Evolutionary conservation across 2,797 vertebrate genomes (phyloP).

Genomic region (Propithecus perrieri): DNA sequence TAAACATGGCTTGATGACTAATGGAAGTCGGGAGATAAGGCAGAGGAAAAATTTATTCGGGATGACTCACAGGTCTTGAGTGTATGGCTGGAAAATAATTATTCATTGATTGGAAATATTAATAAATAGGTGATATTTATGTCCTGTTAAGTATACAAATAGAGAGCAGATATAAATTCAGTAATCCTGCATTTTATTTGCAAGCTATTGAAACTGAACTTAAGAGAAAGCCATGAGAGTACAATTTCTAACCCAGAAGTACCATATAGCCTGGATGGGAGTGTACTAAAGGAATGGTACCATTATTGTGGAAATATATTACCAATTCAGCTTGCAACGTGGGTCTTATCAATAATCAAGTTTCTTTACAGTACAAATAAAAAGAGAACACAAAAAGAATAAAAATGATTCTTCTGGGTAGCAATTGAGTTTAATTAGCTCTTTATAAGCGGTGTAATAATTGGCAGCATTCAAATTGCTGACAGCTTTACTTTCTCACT

Average conservation of each 20-base stretch:
- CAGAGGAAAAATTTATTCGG: neutral
- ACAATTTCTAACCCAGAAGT: slow-evolving; percentile 24
- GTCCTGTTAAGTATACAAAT: neutral
- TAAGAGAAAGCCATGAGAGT: neutral
- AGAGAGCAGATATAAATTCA: neutral
- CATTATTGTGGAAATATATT: neutral
- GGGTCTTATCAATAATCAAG: slow-evolving; percentile 63
- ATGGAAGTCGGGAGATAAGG: neutral
- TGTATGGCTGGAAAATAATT: neutral
- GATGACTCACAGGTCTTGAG: neutral
- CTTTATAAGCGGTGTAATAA: slow-evolving; percentile 89
- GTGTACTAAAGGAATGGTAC: neutral
- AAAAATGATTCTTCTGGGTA: slow-evolving; percentile 90
- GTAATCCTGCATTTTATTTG: neutral
- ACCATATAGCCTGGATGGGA: neutral
- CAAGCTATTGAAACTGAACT: neutral
- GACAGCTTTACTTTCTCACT: slow-evolving; percentile 85
- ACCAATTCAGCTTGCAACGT: slow-evolving; percentile 44
- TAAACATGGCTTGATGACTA: neutral
- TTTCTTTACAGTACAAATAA: slow-evolving; percentile 54
- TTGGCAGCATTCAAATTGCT: slow-evolving; percentile 89
- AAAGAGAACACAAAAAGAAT: slow-evolving; percentile 78
- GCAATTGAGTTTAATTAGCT: slow-evolving; percentile 91
- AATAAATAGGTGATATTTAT: neutral
- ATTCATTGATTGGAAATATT: neutral